A percentile compares a stretch with the other conserved stretches of the same genome.
These are phyloP conservation scores for Drosophila melanica DNA, from an alignment of 1,140 invertebrate genomes.

Conservation along the genomic window DNA sequence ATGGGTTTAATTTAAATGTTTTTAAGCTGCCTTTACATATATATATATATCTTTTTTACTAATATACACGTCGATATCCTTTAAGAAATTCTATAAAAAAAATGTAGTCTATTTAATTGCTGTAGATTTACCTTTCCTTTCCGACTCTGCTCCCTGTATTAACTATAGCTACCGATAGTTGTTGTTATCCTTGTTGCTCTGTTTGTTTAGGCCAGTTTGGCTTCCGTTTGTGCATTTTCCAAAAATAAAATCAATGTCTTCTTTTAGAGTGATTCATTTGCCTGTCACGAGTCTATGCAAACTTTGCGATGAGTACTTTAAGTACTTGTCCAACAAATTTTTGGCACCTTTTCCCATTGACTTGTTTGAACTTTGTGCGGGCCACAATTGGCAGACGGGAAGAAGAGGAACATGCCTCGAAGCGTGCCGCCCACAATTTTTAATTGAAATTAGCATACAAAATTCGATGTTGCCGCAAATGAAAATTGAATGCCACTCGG, in stretches of 20 bases:
- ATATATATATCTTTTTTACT: no score
- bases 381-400: constrained; percentile 21
- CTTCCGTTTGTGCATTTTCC: not conserved
- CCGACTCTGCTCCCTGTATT: not conserved
- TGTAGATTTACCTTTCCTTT: not conserved
- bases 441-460: constrained; percentile 76
- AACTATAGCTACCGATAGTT: not conserved
- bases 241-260: constrained; percentile 3
- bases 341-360: constrained; percentile 44
- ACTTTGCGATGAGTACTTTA: constrained; percentile 7
- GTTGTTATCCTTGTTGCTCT: not conserved
- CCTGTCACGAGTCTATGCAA: not conserved
- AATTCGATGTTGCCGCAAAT: constrained; percentile 46
- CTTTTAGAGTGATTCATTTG: constrained; percentile 19
- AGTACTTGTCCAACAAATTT: constrained; percentile 18
- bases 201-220: constrained; percentile 9
- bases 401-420: not conserved
- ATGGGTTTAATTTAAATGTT: no score
- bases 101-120: not conserved
- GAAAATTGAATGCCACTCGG: constrained; percentile 20
- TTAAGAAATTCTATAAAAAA: not conserved
- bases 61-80: no score
- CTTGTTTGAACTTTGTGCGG: constrained; percentile 42
- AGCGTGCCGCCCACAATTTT: constrained; percentile 46
- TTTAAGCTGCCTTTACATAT: no score